A percentile compares a stretch with the other conserved stretches of the same genome.
phyloP scores from a whole-genome alignment of 1,140 invertebrate species.

The Diabrotica undecimpunctata region DNA sequence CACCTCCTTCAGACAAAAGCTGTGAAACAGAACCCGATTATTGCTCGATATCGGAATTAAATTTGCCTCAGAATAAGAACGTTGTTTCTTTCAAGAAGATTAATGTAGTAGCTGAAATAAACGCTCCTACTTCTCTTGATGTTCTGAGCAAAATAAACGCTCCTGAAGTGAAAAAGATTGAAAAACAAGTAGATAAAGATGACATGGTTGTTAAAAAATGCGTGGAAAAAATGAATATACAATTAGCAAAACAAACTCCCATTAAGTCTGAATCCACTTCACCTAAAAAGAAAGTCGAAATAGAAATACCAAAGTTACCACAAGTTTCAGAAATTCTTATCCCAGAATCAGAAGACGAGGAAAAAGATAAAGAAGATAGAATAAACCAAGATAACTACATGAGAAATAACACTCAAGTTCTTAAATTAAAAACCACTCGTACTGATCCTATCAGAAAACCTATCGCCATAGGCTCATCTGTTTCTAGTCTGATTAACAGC shows the following conservation, averaged over 20 bases:
- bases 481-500: slow-evolving; percentile 57
- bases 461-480: slow-evolving; percentile 54
- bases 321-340: slow-evolving; percentile 62
- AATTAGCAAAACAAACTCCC: slow-evolving; percentile 39
- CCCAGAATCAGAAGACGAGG: slow-evolving; percentile 55
- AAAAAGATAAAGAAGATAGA: slow-evolving; percentile 39
- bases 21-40: slow-evolving; percentile 57
- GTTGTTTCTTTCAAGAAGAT: slow-evolving; percentile 33
- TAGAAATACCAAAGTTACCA: slow-evolving; percentile 58
- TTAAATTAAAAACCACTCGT: slow-evolving; percentile 32
- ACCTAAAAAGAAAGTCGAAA: slow-evolving; percentile 52
- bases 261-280: slow-evolving; percentile 24
- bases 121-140: slow-evolving; percentile 31
- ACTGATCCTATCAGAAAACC: slow-evolving; percentile 29
- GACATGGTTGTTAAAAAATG: slow-evolving; percentile 39
- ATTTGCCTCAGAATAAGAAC: slow-evolving; percentile 53
- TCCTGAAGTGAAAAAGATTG: slow-evolving; percentile 7
- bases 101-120: slow-evolving; percentile 43
- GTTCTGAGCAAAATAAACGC: slow-evolving; percentile 29
- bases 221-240: slow-evolving; percentile 41
- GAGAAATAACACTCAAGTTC: slow-evolving; percentile 45
- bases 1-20: slow-evolving; percentile 24
- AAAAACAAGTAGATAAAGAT: slow-evolving; percentile 16
- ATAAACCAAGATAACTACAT: slow-evolving; percentile 46
- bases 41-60: slow-evolving; percentile 63